Base-by-base conservation (phyloP, 2,888 invertebrate genomes). In the Cantharis flavilabris region DNA sequence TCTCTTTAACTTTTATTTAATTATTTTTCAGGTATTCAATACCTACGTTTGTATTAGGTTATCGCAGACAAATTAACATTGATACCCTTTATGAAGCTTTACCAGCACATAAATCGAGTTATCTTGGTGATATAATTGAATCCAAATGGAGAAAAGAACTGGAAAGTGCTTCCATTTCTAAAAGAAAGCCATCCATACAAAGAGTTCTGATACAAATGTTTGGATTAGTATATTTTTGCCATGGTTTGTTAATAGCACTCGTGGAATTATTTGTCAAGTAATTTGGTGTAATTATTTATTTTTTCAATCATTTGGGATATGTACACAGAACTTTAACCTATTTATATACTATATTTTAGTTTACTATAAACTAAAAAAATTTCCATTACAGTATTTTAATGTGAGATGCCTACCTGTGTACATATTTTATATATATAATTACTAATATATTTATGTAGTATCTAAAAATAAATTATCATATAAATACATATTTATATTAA, bases 11-110 rank as follows among this genome's bases (percentile, higher is more conserved):
- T 49, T 49, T n/a, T 2, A 49, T 2, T 5, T 7, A n/a, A n/a
- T 49, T 7, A n/a, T n/a, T 49, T n/a, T 80, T 86, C 82, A 90
- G 90, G 84, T 91, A 90, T 90, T 84, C 89, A 2, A 84, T 89
- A 49, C 88, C 89, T 3, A 82, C 89, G 18, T 90, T 91, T 80
- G 80, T 84, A 26, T 87, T 88, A 81, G 90, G 90, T 3, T 83
- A 85, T 62, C 88, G 85, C 79, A 86, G 86, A 67, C 89, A 90
- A 75, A 82, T 91, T 62, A 87, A 86, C 67, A 86, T 89, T 69
- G 85, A 88, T 63, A 90, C 91, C 83, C 84, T 91, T 16, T 90
- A 88, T 80, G 85, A 86, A 76, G 86, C 88, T 11, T 84, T 90
- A 1, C 83, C 86, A 73, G 86, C 87, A 63, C 90, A 91, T 80